Conservation (phyloP, 2,113 vertebrate genomes). For the Pygathrix nemaeus region DNA sequence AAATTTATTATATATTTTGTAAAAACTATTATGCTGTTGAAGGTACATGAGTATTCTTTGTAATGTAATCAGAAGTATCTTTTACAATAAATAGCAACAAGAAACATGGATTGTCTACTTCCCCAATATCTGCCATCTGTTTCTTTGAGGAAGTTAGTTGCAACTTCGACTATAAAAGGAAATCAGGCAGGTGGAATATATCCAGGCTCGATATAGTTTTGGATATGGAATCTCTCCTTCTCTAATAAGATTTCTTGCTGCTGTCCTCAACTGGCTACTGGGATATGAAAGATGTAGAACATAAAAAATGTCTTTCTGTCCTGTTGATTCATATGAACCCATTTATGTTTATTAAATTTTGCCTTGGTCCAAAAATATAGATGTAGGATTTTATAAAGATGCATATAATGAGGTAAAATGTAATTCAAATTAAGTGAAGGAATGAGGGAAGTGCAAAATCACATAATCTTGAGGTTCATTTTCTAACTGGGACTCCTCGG, state of each 20-base stretch:
- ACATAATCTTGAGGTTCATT: not conserved
- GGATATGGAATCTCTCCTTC: not conserved
- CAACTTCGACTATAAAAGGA: not conserved
- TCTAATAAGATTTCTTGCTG: not conserved
- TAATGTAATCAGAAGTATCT: not conserved
- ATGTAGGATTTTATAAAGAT: constrained; percentile 3
- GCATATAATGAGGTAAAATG: not conserved
- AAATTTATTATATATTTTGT: too few relatives aligned
- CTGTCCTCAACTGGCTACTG: not conserved
- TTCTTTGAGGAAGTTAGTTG: constrained; percentile 30
- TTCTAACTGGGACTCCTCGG: not conserved
- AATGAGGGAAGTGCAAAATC: not conserved
- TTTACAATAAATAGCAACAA: not conserved
- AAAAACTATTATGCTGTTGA: too few relatives aligned
- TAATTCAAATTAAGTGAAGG: not conserved
- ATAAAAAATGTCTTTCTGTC: not conserved
- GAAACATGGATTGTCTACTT: not conserved
- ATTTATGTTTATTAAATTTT: not conserved
- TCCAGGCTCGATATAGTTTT: not conserved
- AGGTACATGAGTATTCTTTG: not conserved
- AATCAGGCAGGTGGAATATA: not conserved
- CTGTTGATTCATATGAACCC: not conserved
- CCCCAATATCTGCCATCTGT: not conserved
- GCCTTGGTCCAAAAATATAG: not conserved
- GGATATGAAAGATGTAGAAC: not conserved